Percentiles rank a stretch among this genome's conserved stretches.
phyloP scores from a whole-genome alignment of 2,113 vertebrate species.

The Numida meleagris region DNA sequence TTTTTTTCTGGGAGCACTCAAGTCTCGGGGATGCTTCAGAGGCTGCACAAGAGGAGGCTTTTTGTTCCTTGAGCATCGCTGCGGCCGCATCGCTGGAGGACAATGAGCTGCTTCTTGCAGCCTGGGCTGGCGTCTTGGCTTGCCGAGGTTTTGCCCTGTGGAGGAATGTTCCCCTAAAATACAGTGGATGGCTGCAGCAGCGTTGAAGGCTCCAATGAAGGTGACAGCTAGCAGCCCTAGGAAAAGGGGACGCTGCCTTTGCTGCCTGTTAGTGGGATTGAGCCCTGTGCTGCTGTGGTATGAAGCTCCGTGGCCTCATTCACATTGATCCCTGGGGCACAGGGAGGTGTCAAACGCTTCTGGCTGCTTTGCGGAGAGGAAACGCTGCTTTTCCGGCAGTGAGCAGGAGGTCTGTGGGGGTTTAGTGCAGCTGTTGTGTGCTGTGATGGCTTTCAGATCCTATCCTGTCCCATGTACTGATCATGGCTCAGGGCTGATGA shows the following conservation, averaged over 20 bases:
- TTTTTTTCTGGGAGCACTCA: not conserved
- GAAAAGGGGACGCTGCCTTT: not conserved
- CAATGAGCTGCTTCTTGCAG: slow-evolving; percentile 54
- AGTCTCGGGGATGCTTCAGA: not conserved
- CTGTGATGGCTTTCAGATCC: not conserved
- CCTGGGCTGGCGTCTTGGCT: not conserved
- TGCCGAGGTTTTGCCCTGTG: not conserved
- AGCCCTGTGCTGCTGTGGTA: accelerated
- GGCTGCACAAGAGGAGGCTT: slow-evolving; percentile 42
- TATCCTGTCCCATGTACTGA: not conserved
- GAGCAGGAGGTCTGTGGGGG: not conserved
- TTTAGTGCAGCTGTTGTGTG: not conserved
- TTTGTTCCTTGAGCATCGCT: slow-evolving; percentile 6
- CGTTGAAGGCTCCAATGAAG: accelerated
- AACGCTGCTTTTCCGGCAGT: not conserved
- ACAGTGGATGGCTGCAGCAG: not conserved
- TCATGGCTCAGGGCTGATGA: not conserved
- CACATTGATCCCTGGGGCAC: not conserved
- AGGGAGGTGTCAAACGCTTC: not conserved
- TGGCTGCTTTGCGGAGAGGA: not conserved
- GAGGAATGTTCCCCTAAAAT: slow-evolving; percentile 42
- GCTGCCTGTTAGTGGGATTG: not conserved
- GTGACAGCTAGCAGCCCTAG: not conserved
- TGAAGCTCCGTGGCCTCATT: accelerated
- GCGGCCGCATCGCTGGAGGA: not conserved